Evolutionary conservation across 2,888 invertebrate species (phyloP), one percentile per base, ranked within the genome.

Genomic region (Netelia melanura): DNA sequence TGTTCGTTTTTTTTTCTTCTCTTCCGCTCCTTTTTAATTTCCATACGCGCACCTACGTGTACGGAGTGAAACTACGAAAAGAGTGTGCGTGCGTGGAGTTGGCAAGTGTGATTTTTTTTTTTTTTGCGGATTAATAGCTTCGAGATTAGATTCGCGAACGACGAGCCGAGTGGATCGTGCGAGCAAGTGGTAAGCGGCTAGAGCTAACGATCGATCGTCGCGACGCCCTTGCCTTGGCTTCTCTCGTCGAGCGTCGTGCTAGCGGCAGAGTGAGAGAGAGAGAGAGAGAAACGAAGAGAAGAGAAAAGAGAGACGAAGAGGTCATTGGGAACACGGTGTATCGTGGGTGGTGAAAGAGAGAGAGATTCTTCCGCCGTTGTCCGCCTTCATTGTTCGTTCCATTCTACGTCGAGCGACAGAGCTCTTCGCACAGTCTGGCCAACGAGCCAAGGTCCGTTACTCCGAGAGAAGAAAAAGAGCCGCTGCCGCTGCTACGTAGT

Each of bases 171-270:
- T 72, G 70, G 56, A 3, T 68, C 54, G 85, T 82, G 79, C 65
- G 78, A 77, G 78, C 62, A 75, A 70, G 78, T 56, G 70, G 72
- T 54, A 61, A 82, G 67, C 76, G 80, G 52, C 58, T 54, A 75
- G 61, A 75, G 71, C 61, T 67, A 81, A 79, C 85, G 85, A 85
- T 85, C 85, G 85, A 85, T 85, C 85, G 85, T 54, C 85, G 82
- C 83, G 83, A 80, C 85, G 85, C 85, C 85, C 85, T 82, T 85
- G 85, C 71, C 76, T 72, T 74, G 67, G 65, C 75, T 81, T 81
- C 81, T 56, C 68, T 77, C 67, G 77, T 58, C 17, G 17, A 9
- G 58, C 58, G 58, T 48, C 58, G 58, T 58, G 21, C 54, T 11
- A 54, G 75, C 43, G 56, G 67, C 58, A 25, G 30, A 70, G 58